These are phyloP conservation scores for Epizoanthus fatuus DNA, from an alignment of 92 coral and sea anemone species.

Conservation along the genomic window DNA sequence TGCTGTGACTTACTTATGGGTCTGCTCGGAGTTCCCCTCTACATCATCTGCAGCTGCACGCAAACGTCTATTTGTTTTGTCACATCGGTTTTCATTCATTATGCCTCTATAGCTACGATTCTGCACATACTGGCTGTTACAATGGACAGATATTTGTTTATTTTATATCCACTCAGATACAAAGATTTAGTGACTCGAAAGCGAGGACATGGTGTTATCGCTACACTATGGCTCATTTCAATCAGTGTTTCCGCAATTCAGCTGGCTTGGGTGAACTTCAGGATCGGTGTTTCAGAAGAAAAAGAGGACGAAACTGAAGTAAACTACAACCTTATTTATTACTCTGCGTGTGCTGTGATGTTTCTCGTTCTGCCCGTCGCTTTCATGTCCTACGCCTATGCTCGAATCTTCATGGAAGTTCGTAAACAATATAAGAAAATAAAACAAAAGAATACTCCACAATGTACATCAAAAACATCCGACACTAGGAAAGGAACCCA, in stretches of 20 bases:
- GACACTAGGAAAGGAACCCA: too few relatives aligned
- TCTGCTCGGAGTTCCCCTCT: not conserved
- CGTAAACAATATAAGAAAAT: not conserved
- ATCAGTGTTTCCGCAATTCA: too few relatives aligned
- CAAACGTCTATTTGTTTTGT: not conserved
- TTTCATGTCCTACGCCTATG: not conserved
- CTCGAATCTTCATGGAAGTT: not conserved
- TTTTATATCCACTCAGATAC: not conserved
- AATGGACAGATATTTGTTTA: not conserved
- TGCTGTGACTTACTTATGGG: not conserved
- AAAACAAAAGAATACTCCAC: slow-evolving; percentile 3
- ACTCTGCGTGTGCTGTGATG: too few relatives aligned
- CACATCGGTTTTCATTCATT: not conserved
- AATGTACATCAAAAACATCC: too few relatives aligned
- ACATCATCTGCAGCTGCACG: not conserved
- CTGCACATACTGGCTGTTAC: not conserved
- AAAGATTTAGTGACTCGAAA: too few relatives aligned
- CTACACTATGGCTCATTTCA: too few relatives aligned
- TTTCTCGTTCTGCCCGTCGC: too few relatives aligned
- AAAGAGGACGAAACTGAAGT: too few relatives aligned
- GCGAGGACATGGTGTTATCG: too few relatives aligned
- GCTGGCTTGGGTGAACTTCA: too few relatives aligned
- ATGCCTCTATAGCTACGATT: not conserved
- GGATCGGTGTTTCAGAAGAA: too few relatives aligned
- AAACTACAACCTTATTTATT: too few relatives aligned